phyloP scores from a whole-genome alignment of 2,113 vertebrate genomes.

The Coptodon bakossiorum region DNA sequence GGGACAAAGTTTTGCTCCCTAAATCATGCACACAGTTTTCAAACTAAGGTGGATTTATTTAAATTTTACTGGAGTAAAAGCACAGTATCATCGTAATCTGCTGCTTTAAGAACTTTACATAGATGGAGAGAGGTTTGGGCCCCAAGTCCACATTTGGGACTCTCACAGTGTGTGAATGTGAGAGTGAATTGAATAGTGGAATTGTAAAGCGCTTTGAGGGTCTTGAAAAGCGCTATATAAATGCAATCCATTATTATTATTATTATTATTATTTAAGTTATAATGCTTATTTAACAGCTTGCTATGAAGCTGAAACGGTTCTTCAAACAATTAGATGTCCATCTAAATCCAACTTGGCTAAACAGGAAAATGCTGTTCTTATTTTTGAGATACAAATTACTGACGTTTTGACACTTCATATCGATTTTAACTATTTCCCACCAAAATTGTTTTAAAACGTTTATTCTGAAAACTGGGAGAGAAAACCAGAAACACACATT shows the following conservation, averaged over 20 bases:
- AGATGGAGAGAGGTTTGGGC: background rate
- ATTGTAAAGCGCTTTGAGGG: background rate
- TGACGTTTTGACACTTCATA: background rate
- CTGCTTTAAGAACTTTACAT: background rate
- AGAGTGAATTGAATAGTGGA: background rate
- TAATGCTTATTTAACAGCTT: background rate
- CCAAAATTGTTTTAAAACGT: background rate
- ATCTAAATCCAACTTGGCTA: background rate
- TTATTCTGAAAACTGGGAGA: background rate
- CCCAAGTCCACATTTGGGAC: background rate
- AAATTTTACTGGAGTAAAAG: background rate
- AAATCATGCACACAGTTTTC: background rate
- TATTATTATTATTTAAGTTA: background rate
- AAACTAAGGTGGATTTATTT: background rate
- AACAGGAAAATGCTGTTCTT: background rate
- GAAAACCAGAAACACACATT: background rate
- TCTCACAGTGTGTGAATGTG: background rate
- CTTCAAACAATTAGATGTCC: background rate
- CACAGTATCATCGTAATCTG: background rate
- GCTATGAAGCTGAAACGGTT: background rate
- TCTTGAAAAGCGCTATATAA: background rate
- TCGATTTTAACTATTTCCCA: background rate
- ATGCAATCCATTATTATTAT: background rate
- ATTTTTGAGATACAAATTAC: background rate
- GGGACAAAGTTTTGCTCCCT: background rate